Evolutionary conservation across 2,113 vertebrate species (phyloP), one percentile per base, ranked within the genome.

Genomic region (Cepphus grylle): DNA sequence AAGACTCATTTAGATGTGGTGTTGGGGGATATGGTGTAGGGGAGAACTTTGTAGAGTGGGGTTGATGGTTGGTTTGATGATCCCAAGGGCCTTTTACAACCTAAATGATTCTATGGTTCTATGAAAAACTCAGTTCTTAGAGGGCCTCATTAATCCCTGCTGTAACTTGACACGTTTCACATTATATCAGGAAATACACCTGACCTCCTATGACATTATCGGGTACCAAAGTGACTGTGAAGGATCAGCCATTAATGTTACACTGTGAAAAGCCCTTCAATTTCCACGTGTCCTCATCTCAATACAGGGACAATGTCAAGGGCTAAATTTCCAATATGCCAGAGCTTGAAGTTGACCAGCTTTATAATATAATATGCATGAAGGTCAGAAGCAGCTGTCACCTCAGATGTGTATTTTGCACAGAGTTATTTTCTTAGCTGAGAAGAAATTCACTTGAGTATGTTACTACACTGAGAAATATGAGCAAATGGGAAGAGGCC

Each of bases 331-430:
- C 82, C 89, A 95, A 40, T 49, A 93, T 89, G 49, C 70, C 80
- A 83, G 61, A 86, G 79, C 71, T 92, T 49, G 27, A 79, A 93
- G 80, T 29, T 92, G 86, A 94, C 91, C 94, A 85, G 16, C 56
- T 86, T 67, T 83, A 3, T 67, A 90, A 81, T 92, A 73, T 32
- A 81, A 92, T 88, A 92, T 95, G 61, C 71, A 80, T 65, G 83
- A 95, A 96, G 96, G 90, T 97, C 96, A 97, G 74, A 70, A 76
- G 59, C 63, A 91, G 83, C 78, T 86, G 86, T 95, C 71, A 58
- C 78, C 88, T 96, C 92, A 43, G 59, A 82, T 78, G 50, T 67
- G 77, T 89, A n/a, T 90, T 96, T 92, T 92, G 55, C 81, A 83
- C 8, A 4, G 52, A 80, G 71, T 79, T 89, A 95, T 95, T 94